Base-by-base conservation (phyloP, 2,888 invertebrate species). In the Orgyia antiqua region DNA sequence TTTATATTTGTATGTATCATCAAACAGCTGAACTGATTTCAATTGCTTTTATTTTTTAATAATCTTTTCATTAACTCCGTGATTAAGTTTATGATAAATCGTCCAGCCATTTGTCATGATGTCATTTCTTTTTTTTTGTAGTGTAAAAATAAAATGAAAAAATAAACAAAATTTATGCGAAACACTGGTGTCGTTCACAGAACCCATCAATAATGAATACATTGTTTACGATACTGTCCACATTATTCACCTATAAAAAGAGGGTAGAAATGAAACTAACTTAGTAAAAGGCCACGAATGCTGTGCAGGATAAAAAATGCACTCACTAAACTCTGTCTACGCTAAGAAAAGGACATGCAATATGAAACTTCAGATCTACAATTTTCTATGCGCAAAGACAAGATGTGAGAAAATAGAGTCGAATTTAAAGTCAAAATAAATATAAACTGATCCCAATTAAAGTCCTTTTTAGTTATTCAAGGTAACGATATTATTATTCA, bases 381-480 rank as follows among this genome's bases (percentile, higher is more conserved):
- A n/a, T n/a, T 19, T 26, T 10, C 4, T 29, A 28, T 11, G 18
- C 26, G 33, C 29, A 25, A 36, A 32, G 9, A 10, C 15, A 11
- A 10, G n/a, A 4, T 12, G n/a, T 31, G 13, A 3, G 1, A 21
- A 21, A 11, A 10, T 4, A 13, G n/a, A n/a, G n/a, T n/a, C n/a
- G n/a, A n/a, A n/a, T n/a, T n/a, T n/a, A n/a, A n/a, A n/a, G n/a
- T n/a, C n/a, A n/a, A n/a, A 9, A 28, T 27, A 31, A 50, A 57
- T 53, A 69, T 69, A 74, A 77, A 75, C 76, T 77, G 78, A 77
- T 76, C 76, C 75, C 23, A 23, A n/a, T n/a, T n/a, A n/a, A n/a
- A n/a, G n/a, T n/a, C n/a, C n/a, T n/a, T n/a, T n/a, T n/a, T n/a
- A n/a, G n/a, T n/a, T n/a, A n/a, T n/a, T n/a, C n/a, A n/a, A n/a